phyloP scores from a whole-genome alignment of 1,140 invertebrate species.

The Drosophila asahinai region DNA sequence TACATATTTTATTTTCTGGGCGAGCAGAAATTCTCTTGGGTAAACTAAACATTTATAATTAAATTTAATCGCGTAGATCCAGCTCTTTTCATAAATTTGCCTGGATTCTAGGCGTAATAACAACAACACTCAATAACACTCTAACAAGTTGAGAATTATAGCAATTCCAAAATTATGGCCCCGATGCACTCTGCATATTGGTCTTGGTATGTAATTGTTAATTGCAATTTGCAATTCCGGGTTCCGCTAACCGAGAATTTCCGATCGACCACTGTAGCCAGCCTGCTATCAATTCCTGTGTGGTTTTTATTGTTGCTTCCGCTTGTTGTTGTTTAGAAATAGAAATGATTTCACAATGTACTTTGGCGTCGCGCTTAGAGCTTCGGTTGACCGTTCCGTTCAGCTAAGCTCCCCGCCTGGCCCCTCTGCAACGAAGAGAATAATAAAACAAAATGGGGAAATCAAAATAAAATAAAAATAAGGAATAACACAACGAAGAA shows the following conservation, averaged over 20 bases:
- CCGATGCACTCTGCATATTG: neutral
- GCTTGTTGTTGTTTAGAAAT: conserved; percentile 75
- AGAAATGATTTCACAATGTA: conserved; percentile 80
- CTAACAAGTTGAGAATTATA: neutral
- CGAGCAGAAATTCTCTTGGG: too few species aligned
- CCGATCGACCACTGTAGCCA: conserved; percentile 33
- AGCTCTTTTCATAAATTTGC: too few species aligned
- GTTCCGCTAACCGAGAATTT: conserved; percentile 21
- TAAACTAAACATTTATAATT: too few species aligned
- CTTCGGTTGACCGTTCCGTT: conserved; percentile 39
- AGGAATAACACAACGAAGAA: conserved; percentile 29
- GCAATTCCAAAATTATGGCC: neutral
- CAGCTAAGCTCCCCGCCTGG: conserved; percentile 13
- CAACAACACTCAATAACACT: too few species aligned
- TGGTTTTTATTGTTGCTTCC: conserved; percentile 50
- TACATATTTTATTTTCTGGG: too few species aligned
- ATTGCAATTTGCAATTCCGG: conserved; percentile 15
- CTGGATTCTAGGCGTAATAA: too few species aligned
- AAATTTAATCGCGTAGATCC: too few species aligned
- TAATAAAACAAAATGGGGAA: conserved; percentile 24
- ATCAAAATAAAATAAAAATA: conserved; percentile 26
- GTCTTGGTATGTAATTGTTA: neutral
- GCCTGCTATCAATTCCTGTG: conserved; percentile 44
- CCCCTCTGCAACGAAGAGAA: conserved; percentile 23
- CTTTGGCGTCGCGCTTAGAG: conserved; percentile 49